A percentile compares a stretch with the other conserved stretches of the same genome.
Evolutionary conservation across 2,888 invertebrate species (phyloP).

Genomic region (Apoda limacodes): DNA sequence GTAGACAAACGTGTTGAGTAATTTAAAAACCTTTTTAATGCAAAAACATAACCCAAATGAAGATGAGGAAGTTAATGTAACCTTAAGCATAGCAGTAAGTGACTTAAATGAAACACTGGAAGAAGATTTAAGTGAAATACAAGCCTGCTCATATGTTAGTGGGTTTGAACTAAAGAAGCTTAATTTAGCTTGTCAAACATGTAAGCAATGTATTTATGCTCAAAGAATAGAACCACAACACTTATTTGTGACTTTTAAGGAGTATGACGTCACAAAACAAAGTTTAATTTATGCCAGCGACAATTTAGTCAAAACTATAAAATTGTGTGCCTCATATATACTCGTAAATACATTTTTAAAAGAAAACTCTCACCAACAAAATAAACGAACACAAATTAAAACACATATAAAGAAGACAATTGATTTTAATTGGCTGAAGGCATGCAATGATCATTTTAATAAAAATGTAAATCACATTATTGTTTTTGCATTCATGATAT

Average conservation of each 20-base stretch:
- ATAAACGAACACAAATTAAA: background rate
- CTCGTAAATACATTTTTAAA: conserved; percentile 9
- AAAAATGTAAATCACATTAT: background rate
- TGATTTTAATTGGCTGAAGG: background rate
- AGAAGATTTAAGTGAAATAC: conserved; percentile 10
- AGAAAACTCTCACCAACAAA: conserved; percentile 1
- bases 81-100: too few relatives aligned
- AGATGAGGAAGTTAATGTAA: conserved; percentile 1
- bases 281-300: background rate
- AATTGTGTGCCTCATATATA: conserved; percentile 6
- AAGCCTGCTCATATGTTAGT: conserved; percentile 9
- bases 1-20: conserved; percentile 4
- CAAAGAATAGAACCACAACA: conserved; percentile 10
- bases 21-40: conserved; percentile 2
- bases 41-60: background rate
- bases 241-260: conserved; percentile 7
- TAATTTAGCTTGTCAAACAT: background rate
- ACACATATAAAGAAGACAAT: background rate
- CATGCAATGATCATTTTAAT: background rate
- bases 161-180: conserved; percentile 8
- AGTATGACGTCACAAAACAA: conserved; percentile 1
- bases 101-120: too few relatives aligned
- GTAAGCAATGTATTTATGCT: conserved; percentile 6
- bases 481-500: conserved; percentile 2
- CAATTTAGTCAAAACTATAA: conserved; percentile 5